A percentile compares a stretch with the other conserved stretches of the same genome.
These are phyloP conservation scores for Pelagia noctiluca DNA, from an alignment of 30 jellyfish, hydroid and myxozoan species.

Conservation along the genomic window DNA sequence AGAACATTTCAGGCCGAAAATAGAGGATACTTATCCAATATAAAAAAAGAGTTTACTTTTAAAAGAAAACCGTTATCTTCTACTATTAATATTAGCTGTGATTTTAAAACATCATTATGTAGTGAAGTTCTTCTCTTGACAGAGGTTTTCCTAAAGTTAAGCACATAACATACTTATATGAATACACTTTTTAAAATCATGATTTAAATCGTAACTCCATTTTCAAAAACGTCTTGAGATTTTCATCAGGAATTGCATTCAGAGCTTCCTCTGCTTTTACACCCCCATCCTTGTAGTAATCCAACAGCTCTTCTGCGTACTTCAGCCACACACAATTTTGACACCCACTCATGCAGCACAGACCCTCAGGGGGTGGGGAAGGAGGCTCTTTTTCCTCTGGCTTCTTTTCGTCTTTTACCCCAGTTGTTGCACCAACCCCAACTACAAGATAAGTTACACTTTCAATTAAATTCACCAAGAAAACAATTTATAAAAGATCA, in stretches of 20 bases:
- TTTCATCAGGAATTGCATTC: constrained; percentile 75
- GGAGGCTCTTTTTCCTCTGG: constrained; percentile 28
- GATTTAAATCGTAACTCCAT: constrained; percentile 87
- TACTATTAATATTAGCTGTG: no score
- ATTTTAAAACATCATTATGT: no score
- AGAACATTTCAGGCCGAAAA: no score
- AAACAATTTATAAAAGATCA: neutral
- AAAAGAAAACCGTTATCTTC: no score
- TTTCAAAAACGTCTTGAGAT: constrained; percentile 73
- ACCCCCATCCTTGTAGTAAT: constrained; percentile 86
- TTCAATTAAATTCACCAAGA: neutral
- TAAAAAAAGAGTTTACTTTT: no score
- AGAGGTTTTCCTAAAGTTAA: no score
- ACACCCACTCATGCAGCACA: constrained; percentile 97
- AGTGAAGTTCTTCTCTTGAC: no score
- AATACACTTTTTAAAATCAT: no score
- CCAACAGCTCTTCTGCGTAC: constrained; percentile 87
- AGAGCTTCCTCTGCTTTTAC: constrained; percentile 76
- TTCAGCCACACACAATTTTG: constrained; percentile 94
- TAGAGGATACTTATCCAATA: no score
- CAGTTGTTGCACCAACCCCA: neutral
- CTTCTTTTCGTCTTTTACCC: neutral
- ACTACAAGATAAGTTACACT: neutral
- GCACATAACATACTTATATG: no score
- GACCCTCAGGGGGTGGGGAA: constrained; percentile 97